phyloP scores from a whole-genome alignment of 2,113 vertebrate species.

The Beaufortia kweichowensis region DNA sequence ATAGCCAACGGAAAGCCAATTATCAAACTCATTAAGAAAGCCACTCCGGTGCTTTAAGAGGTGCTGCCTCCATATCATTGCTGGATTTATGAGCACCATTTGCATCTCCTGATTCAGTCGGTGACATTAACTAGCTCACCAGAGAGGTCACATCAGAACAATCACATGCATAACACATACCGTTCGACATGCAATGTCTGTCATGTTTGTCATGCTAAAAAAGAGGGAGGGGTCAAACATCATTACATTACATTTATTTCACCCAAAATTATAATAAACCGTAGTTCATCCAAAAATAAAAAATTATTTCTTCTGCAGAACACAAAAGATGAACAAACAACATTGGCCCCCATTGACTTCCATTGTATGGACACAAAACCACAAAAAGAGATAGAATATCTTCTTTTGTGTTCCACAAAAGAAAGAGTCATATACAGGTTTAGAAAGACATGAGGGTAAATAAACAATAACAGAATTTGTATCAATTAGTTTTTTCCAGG shows the following conservation, averaged over 20 bases:
- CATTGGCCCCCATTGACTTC: too few relatives aligned
- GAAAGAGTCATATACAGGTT: too few relatives aligned
- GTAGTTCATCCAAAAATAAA: too few relatives aligned
- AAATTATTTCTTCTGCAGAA: too few relatives aligned
- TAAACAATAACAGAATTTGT: too few relatives aligned
- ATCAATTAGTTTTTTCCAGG: too few relatives aligned
- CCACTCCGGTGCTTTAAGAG: constrained; percentile 68
- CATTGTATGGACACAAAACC: too few relatives aligned
- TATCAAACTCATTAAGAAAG: constrained; percentile 77
- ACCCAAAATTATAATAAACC: too few relatives aligned
- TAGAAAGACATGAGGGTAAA: too few relatives aligned
- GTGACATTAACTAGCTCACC: constrained; percentile 48
- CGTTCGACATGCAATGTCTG: not conserved
- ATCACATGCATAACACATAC: constrained; percentile 51
- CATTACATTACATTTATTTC: not conserved
- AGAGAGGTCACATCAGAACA: constrained; percentile 42
- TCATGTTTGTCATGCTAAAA: constrained; percentile 13
- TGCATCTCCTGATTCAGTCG: constrained; percentile 47
- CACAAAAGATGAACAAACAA: too few relatives aligned
- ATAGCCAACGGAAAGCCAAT: constrained; percentile 69
- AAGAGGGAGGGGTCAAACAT: not conserved
- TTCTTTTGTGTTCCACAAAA: too few relatives aligned
- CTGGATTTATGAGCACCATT: constrained; percentile 55
- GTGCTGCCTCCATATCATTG: constrained; percentile 58
- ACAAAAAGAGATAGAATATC: too few relatives aligned